Conservation (phyloP, 2,113 vertebrate genomes). For the Corvus hawaiiensis region DNA sequence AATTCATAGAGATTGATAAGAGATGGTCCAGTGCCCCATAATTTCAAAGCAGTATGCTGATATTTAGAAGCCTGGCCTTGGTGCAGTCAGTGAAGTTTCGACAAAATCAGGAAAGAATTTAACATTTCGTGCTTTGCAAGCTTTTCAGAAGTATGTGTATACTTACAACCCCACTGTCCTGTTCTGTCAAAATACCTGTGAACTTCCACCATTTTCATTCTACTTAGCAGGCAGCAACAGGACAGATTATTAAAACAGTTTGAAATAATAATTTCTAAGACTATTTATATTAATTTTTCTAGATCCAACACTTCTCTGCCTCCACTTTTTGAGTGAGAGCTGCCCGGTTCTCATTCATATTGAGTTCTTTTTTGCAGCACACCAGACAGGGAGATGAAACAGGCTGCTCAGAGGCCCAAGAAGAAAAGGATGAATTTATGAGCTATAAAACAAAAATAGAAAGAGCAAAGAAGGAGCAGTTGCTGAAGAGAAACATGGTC, state of each 20-base stretch:
- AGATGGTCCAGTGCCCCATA: background rate
- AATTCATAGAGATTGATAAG: background rate
- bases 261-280: background rate
- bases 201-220: background rate
- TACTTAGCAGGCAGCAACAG: background rate
- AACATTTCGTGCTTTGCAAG: background rate
- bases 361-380: background rate
- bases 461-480: background rate
- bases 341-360: background rate
- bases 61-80: background rate
- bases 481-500: background rate
- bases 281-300: constrained; percentile 15
- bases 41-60: background rate
- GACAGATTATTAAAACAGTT: background rate
- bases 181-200: background rate
- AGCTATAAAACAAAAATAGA: background rate
- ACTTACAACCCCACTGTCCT: background rate
- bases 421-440: background rate
- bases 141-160: background rate
- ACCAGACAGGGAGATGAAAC: background rate
- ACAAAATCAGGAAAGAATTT: background rate
- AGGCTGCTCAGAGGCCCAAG: background rate
- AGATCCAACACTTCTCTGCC: background rate
- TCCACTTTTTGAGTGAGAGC: background rate
- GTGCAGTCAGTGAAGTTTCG: background rate